phyloP scores from a whole-genome alignment of 1,140 invertebrate species.

The Achatina immaculata region DNA sequence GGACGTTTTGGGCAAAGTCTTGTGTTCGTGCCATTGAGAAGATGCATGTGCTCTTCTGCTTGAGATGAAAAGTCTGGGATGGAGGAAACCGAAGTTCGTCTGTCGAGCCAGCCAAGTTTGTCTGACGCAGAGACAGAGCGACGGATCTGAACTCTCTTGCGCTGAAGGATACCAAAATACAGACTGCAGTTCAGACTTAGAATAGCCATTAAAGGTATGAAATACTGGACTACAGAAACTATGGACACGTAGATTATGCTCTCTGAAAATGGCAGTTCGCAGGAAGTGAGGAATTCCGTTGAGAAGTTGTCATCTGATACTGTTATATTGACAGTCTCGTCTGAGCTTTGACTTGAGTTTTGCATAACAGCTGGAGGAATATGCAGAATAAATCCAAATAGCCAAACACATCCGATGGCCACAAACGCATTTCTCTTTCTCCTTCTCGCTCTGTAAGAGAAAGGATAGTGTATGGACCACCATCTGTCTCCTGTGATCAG shows the following conservation, averaged over 20 bases:
- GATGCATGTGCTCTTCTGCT: conserved; percentile 47
- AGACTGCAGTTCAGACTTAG: conserved; percentile 58
- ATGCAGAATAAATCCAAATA: conserved; percentile 54
- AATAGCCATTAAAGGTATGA: conserved; percentile 53
- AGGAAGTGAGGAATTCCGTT: not conserved
- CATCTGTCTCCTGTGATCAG: conserved; percentile 61
- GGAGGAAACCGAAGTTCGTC: conserved; percentile 47
- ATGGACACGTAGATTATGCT: conserved; percentile 49
- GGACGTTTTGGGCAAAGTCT: not conserved
- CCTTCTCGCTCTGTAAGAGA: conserved; percentile 60
- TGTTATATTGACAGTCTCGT: no score
- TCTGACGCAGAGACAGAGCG: conserved; percentile 51
- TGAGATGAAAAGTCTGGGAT: conserved; percentile 49
- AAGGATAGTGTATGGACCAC: conserved; percentile 65
- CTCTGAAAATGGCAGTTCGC: conserved; percentile 50
- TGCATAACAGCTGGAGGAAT: conserved; percentile 53
- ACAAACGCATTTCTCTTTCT: conserved; percentile 52
- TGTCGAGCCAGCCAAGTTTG: conserved; percentile 32
- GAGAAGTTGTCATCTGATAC: not conserved
- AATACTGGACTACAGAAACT: conserved; percentile 53
- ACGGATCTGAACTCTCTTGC: conserved; percentile 60
- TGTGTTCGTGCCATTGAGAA: not conserved
- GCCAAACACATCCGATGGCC: conserved; percentile 51
- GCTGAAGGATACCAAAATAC: conserved; percentile 55
- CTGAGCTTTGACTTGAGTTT: conserved; percentile 19